Evolutionary conservation across 2,888 invertebrate genomes (phyloP).

Genomic region (Meiosimyza decipiens): DNA sequence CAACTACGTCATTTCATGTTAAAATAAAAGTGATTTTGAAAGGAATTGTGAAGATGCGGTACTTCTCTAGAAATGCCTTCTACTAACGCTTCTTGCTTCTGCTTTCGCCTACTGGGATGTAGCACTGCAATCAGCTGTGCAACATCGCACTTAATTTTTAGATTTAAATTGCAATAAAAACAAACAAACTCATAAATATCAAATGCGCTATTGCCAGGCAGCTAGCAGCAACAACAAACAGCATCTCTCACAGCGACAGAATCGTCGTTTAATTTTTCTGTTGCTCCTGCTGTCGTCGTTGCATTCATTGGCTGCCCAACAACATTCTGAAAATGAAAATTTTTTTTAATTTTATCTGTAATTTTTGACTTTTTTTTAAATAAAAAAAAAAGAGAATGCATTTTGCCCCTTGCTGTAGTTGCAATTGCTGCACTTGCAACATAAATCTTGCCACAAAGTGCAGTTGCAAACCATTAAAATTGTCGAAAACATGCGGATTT

Average conservation of each 20-base stretch:
- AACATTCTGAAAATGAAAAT: background rate
- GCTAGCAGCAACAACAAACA: slow-evolving; percentile 19
- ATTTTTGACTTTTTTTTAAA: too few species aligned
- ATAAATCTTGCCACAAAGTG: slow-evolving; percentile 54
- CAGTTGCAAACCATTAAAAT: slow-evolving; percentile 36
- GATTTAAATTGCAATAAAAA: slow-evolving; percentile 28
- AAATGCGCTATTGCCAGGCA: background rate
- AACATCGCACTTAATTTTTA: slow-evolving; percentile 27
- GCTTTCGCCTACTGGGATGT: too few species aligned
- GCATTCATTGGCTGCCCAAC: background rate
- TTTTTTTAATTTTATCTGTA: background rate
- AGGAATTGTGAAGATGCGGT: too few species aligned
- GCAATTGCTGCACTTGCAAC: slow-evolving; percentile 49
- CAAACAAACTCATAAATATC: slow-evolving; percentile 37
- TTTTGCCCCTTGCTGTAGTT: background rate
- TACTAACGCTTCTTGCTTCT: too few species aligned
- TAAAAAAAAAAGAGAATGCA: too few species aligned
- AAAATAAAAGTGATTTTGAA: too few species aligned
- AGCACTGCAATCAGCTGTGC: slow-evolving; percentile 1
- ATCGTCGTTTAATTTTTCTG: background rate
- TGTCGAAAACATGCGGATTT: slow-evolving; percentile 20
- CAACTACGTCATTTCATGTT: too few species aligned
- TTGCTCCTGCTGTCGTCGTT: background rate
- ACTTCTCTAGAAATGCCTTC: too few species aligned
- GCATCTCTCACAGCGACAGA: background rate